These are phyloP conservation scores for Pachyseris speciosa DNA, from an alignment of 64 coral and sea anemone species.

Conservation along the genomic window DNA sequence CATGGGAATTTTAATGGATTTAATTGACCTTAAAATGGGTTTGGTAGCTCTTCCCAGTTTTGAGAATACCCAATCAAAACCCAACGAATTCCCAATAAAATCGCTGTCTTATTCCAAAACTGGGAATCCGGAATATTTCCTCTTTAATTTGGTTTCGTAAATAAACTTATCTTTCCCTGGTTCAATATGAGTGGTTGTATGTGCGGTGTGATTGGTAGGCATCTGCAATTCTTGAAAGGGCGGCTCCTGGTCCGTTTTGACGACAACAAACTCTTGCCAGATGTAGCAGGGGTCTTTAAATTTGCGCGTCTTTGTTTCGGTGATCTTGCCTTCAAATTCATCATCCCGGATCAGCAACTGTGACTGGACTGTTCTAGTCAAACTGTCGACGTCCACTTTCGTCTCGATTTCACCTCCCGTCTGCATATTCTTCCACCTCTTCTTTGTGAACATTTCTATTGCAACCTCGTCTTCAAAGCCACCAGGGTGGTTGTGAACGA, in stretches of 20 bases:
- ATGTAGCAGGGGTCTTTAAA: constrained; percentile 48
- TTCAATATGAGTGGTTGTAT: neutral
- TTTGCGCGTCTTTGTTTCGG: neutral
- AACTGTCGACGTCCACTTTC: neutral
- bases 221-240: constrained; percentile 25
- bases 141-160: too few relatives aligned
- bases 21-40: constrained; percentile 43
- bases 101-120: neutral
- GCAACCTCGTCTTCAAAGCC: neutral
- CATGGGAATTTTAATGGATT: constrained; percentile 16
- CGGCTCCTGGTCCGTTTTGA: constrained; percentile 25
- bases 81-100: constrained; percentile 12
- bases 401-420: neutral
- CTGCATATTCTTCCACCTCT: constrained; percentile 33
- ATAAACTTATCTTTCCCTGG: constrained; percentile 38
- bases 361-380: constrained; percentile 34
- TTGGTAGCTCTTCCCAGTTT: constrained; percentile 56
- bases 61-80: constrained; percentile 36
- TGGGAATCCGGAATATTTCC: constrained; percentile 41
- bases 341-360: constrained; percentile 15
- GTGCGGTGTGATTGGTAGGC: neutral
- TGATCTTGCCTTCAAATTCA: constrained; percentile 29
- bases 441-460: constrained; percentile 7
- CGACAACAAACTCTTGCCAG: constrained; percentile 52
- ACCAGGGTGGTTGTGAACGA: constrained; percentile 14